Evolutionary conservation across 2,888 invertebrate genomes (phyloP).

Genomic region (Gibbula magus): DNA sequence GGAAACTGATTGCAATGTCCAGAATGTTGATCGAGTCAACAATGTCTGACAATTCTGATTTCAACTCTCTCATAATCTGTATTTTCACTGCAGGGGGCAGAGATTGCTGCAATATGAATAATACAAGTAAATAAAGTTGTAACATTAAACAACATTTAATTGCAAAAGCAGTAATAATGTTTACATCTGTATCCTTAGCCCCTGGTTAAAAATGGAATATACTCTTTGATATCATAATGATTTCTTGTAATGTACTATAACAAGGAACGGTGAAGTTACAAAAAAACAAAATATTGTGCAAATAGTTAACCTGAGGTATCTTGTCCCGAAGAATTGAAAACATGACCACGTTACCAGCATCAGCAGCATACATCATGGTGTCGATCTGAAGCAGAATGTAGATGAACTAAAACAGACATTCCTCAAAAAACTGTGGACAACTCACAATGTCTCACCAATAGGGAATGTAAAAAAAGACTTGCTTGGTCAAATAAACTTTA

Average conservation of each 20-base stretch:
- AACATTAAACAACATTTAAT: background rate
- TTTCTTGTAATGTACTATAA: too few species aligned
- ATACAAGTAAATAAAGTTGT: conserved; percentile 7
- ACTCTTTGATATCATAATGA: too few species aligned
- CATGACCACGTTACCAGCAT: conserved; percentile 54
- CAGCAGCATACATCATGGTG: conserved; percentile 54
- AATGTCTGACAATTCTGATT: conserved; percentile 42
- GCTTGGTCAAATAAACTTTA: too few species aligned
- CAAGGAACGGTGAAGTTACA: too few species aligned
- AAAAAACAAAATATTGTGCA: too few species aligned
- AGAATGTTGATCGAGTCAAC: conserved; percentile 49
- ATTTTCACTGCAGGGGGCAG: conserved; percentile 40
- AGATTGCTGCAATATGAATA: conserved; percentile 32
- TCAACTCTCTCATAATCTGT: conserved; percentile 46
- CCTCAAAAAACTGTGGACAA: too few species aligned
- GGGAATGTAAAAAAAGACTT: too few species aligned
- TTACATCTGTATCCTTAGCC: background rate
- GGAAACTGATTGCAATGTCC: conserved; percentile 49
- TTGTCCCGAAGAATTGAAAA: conserved; percentile 50
- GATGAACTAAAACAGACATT: too few species aligned
- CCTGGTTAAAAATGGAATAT: background rate
- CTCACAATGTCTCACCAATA: too few species aligned
- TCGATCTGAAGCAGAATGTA: conserved; percentile 44
- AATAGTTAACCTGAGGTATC: conserved; percentile 51
- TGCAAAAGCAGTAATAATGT: background rate